phyloP scores from a whole-genome alignment of 1,140 invertebrate species.

The Atta texana region DNA sequence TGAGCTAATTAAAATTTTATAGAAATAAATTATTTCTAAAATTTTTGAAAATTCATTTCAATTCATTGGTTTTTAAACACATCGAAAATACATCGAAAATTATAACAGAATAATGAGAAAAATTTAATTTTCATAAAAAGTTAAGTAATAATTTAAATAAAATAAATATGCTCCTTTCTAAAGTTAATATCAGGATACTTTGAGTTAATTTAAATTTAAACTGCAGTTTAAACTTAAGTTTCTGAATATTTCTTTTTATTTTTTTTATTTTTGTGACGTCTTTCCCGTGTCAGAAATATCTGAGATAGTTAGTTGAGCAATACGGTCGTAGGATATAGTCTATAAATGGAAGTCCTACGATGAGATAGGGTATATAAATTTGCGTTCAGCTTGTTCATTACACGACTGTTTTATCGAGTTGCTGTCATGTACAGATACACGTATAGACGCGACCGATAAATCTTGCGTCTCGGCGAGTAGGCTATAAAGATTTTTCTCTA shows the following conservation, averaged over 20 bases:
- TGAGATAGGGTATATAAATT: conserved; percentile 79
- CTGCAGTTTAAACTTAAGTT: conserved; percentile 1
- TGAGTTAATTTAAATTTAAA: conserved; percentile 17
- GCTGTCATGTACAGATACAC: conserved; percentile 78
- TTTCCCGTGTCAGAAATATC: not conserved
- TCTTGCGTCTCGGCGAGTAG: conserved; percentile 68
- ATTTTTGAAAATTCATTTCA: not conserved
- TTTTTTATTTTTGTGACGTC: not conserved
- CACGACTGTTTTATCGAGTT: conserved; percentile 83
- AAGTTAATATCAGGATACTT: not conserved
- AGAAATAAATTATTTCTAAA: not conserved
- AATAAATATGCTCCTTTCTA: not conserved
- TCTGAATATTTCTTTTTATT: not conserved
- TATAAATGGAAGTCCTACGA: conserved; percentile 36
- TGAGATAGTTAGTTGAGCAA: conserved; percentile 30
- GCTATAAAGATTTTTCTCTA: conserved; percentile 72
- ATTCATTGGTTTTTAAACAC: not conserved
- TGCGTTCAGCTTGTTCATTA: conserved; percentile 81
- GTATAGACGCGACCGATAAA: conserved; percentile 78
- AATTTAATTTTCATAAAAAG: conserved; percentile 11
- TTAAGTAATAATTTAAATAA: conserved; percentile 7
- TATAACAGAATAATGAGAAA: not conserved
- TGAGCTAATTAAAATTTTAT: not conserved
- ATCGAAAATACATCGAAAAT: not conserved
- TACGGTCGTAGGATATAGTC: conserved; percentile 1